phyloP scores from a whole-genome alignment of 2,113 vertebrate species.

The Psittacus erithacus region DNA sequence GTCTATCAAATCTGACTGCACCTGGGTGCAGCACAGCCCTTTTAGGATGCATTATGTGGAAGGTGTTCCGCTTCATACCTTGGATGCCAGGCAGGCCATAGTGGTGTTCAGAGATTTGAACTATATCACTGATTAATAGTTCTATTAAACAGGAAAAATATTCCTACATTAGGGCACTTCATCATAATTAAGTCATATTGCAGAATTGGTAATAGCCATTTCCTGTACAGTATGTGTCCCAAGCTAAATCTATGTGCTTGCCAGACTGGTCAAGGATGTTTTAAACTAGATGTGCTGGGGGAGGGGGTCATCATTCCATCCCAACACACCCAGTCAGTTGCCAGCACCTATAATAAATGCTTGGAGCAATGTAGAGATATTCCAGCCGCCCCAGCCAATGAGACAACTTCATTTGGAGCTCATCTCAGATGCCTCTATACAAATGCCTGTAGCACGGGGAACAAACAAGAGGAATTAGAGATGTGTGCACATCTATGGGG shows the following conservation, averaged over 20 bases:
- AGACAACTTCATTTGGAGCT: no score
- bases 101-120: not conserved
- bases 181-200: conserved; percentile 5
- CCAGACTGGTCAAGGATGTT: no score
- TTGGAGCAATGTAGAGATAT: no score
- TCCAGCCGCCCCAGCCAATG: no score
- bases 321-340: no score
- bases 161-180: not conserved
- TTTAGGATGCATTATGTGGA: not conserved
- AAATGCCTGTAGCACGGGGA: no score
- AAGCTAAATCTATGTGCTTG: not conserved
- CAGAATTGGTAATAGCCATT: not conserved
- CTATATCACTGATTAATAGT: not conserved
- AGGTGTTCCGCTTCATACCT: not conserved
- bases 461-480: no score
- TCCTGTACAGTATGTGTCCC: not conserved
- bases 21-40: not conserved
- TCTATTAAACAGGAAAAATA: not conserved
- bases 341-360: no score
- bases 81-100: not conserved
- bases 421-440: no score
- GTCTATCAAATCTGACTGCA: not conserved
- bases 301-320: no score
- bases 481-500: no score
- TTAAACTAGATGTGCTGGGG: no score